phyloP scores from a whole-genome alignment of 2,888 invertebrate species.

The Homarus gammarus region DNA sequence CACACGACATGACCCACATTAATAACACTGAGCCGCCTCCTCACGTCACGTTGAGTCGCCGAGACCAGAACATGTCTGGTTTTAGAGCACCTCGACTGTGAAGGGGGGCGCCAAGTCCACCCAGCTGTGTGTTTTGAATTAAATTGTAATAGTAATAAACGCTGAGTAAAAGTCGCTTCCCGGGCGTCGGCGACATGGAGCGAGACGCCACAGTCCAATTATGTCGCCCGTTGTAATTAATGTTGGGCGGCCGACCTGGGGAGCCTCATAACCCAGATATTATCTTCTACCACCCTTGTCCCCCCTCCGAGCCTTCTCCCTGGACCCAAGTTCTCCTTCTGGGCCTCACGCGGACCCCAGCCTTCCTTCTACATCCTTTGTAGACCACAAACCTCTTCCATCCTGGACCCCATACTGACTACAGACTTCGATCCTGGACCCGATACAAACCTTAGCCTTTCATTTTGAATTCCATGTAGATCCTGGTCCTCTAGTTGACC shows the following conservation, averaged over 20 bases:
- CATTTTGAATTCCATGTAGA: not conserved
- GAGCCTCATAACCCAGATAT: slow-evolving; percentile 39
- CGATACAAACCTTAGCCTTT: not conserved
- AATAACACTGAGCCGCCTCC: too few species aligned
- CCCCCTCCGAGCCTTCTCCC: not conserved
- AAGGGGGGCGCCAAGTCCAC: too few species aligned
- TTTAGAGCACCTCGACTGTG: too few species aligned
- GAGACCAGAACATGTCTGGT: too few species aligned
- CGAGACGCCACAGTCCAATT: slow-evolving; percentile 22
- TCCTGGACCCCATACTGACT: not conserved
- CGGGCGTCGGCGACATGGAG: not conserved
- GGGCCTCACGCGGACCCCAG: not conserved
- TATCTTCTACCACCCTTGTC: slow-evolving; percentile 2
- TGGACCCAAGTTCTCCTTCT: not conserved
- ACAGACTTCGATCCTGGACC: not conserved
- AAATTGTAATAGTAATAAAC: not conserved
- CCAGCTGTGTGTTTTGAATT: not conserved
- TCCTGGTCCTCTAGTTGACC: too few species aligned
- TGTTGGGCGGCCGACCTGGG: slow-evolving; percentile 22
- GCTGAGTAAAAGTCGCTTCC: not conserved
- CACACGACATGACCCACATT: too few species aligned
- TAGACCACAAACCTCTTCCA: not conserved
- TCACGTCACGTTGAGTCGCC: too few species aligned
- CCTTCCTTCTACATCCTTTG: not conserved
- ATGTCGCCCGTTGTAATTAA: slow-evolving; percentile 35